Evolutionary conservation across 2,797 vertebrate species (phyloP), one percentile per base, ranked within the genome.

Genomic region (Podargus strigoides): DNA sequence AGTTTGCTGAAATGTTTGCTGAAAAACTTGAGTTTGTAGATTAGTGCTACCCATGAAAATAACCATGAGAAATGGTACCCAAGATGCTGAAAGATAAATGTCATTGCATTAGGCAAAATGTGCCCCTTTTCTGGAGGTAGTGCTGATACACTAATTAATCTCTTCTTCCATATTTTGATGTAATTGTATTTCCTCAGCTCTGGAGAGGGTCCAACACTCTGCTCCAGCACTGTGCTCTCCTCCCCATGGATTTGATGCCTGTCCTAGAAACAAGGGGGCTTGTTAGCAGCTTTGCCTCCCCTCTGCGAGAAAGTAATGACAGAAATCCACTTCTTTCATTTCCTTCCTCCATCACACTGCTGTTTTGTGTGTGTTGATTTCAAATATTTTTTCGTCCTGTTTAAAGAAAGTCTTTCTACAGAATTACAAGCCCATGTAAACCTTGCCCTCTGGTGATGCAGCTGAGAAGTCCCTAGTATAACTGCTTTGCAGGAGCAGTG

Each of bases 401-500:
- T 62, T 50, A 53, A 53, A 26, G 47, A 73, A 73, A 37, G 1
- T 5, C 24, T 53, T 74, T 44, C 49, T 42, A 6, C 2, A 37
- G 37, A 56, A 72, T 20, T 60, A 30, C 0, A 3, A 68, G 37
- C 4, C 23, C 2, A 0, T 9, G 8, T 7, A 56, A 88, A 47
- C 26, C 10, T 56, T 52, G 14, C 3, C 32, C 53, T 64, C 12
- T 58, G 17, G 21, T 53, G 55, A 37, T 30, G n/a, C 12, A 46
- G 27, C 10, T 39, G 2, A 67, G 53, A 78, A 64, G 6, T 3
- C 6, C 49, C 68, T 39, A 56, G 6, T 34, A 11, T 3, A 66
- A 17, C 6, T 46, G 5, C 15, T 69, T 52, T 0, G 0, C 2
- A 1, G 30, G 4, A 53, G 24, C 18, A 23, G 16, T 4, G 10